Base-by-base conservation (phyloP, 2,113 vertebrate genomes). In the Helogale parvula region DNA sequence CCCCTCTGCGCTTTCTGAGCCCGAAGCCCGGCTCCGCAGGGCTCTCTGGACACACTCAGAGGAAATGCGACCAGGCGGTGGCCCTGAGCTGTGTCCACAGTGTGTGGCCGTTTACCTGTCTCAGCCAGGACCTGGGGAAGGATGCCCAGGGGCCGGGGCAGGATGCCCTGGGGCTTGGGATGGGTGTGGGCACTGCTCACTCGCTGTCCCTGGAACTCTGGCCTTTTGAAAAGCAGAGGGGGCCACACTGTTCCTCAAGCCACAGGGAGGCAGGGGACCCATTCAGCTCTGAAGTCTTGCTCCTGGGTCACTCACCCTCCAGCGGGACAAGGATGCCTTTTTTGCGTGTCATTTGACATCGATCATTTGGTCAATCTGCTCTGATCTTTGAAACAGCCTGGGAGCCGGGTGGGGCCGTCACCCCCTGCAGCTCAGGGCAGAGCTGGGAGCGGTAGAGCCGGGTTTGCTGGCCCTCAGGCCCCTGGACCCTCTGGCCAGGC, bases 91-190 rank as follows among this genome's bases (percentile, higher is more conserved):
- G 3, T 35, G 21, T 41, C 15, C 4, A 4, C 3, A 4, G 38
- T 13, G 13, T 3, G 0, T 4, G 7, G 27, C 35, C 5, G 21
- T 52, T 19, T 29, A 2, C 12, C 15, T 0, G 0, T 50, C 84
- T 65, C 5, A 0, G 31, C 25, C 19, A 27, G 90, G 85, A 47
- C n/a, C 31, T 3, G 9, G 25, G 52, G 47, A 0, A 41, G 13
- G 47, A 31, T 0, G 3, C 31, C 41, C 35, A 10, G 57, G 52
- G n/a, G 1, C 17, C 38, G 4, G 38, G 52, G 47, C 0, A 41
- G 13, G 47, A 31, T 0, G 3, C 31, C 41, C 35, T 7, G 57
- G 52, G n/a, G 1, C 17, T 13, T 0, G 0, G 13, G 11, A 31
- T 0, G 17, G 69, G 31, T 1, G 1, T 3, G 71, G 41, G 0